Conservation (phyloP, 92 coral and sea anemone species). For the Hydrozoanthus gracilis region DNA sequence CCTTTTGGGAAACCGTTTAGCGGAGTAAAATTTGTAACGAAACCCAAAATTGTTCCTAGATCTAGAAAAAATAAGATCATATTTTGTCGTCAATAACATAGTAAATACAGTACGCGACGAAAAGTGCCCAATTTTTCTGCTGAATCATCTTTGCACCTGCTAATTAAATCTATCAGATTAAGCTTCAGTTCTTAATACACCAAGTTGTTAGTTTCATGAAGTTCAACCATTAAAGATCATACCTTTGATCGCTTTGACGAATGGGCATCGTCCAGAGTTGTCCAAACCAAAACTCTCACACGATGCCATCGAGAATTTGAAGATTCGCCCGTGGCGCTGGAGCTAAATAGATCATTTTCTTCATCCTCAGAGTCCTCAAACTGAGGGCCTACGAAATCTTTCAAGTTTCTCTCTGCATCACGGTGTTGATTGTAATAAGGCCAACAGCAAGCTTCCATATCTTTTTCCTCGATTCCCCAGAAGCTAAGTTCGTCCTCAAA, state of each 20-base stretch:
- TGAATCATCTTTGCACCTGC: too few species aligned
- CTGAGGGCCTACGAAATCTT: conserved; percentile 93
- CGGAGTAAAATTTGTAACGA: too few species aligned
- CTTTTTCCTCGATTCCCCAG: conserved; percentile 98
- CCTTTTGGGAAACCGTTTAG: too few species aligned
- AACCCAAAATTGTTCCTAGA: too few species aligned
- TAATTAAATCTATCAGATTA: too few species aligned
- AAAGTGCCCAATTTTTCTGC: too few species aligned
- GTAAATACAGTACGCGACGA: too few species aligned
- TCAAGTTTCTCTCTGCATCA: conserved; percentile 92
- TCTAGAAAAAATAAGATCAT: too few species aligned
- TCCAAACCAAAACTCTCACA: conserved; percentile 80
- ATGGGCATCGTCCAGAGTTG: conserved; percentile 85
- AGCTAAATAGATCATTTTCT: conserved; percentile 57
- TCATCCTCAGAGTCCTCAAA: conserved; percentile 86
- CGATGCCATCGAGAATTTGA: conserved; percentile 65
- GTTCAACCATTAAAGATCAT: neutral
- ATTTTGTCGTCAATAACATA: too few species aligned
- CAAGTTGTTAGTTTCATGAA: neutral
- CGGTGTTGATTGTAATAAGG: conserved; percentile 92
- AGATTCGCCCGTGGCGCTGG: conserved; percentile 34
- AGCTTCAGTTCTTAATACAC: too few species aligned
- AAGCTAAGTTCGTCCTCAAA: conserved; percentile 88
- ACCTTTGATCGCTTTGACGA: conserved; percentile 92
- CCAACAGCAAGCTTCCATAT: conserved; percentile 99